A percentile compares a stretch with the other conserved stretches of the same genome.
Evolutionary conservation across 2,888 invertebrate genomes (phyloP).

Genomic region (Rhaphigaster nebulosa): DNA sequence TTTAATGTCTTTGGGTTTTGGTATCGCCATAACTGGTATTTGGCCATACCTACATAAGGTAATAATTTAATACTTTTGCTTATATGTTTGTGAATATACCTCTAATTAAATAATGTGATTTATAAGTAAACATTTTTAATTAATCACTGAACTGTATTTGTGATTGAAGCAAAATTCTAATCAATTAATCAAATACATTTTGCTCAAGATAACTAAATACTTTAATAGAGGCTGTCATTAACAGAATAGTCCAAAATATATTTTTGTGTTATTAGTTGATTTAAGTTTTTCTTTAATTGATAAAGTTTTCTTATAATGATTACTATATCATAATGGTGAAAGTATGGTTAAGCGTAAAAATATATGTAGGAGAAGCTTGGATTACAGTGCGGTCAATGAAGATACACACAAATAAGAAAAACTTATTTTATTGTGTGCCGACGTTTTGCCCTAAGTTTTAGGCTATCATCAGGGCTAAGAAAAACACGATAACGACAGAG

Average conservation of each 20-base stretch:
- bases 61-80: constrained; percentile 64
- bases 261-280: not conserved
- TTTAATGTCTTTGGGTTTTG: constrained; percentile 89
- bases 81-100: not conserved
- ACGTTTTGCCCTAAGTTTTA: too few relatives aligned
- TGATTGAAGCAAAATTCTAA: not conserved
- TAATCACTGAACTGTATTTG: not conserved
- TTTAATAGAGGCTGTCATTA: not conserved
- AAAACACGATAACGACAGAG: too few relatives aligned
- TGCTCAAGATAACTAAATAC: not conserved
- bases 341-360: too few relatives aligned
- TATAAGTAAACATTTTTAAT: not conserved
- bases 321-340: not conserved
- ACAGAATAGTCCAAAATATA: not conserved
- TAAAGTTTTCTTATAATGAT: not conserved
- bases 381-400: too few relatives aligned
- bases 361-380: too few relatives aligned
- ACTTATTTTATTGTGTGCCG: too few relatives aligned
- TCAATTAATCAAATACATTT: not conserved
- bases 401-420: too few relatives aligned
- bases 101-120: not conserved
- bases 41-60: constrained; percentile 92
- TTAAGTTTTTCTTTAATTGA: not conserved
- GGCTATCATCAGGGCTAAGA: too few relatives aligned
- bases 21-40: constrained; percentile 87